Percentiles rank a stretch among this genome's conserved stretches.
phyloP scores from a whole-genome alignment of 1,140 invertebrate species.

The Luehdorfia chinensis region DNA sequence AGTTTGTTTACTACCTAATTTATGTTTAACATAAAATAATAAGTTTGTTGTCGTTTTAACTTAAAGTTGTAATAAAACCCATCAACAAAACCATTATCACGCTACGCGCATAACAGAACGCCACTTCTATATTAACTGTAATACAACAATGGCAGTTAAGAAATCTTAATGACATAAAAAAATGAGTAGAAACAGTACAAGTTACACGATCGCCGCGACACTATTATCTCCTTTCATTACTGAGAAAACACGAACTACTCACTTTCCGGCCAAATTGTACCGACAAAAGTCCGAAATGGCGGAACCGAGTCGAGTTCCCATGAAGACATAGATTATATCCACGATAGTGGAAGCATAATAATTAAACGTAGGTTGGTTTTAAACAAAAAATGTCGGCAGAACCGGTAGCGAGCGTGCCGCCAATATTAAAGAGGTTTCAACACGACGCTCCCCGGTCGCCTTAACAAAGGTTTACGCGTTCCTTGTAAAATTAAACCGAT shows the following conservation, averaged over 20 bases:
- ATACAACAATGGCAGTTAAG: conserved; percentile 18
- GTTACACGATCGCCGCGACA: conserved; percentile 35
- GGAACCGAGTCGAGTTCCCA: conserved; percentile 58
- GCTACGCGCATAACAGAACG: conserved; percentile 6
- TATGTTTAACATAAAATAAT: too few relatives aligned
- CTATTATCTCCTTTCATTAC: conserved; percentile 62
- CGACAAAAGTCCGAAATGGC: conserved; percentile 64
- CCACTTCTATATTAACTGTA: conserved; percentile 15
- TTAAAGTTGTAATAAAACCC: conserved; percentile 16
- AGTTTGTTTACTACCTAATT: too few relatives aligned
- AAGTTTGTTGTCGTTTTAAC: conserved; percentile 15
- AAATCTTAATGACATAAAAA: conserved; percentile 37
- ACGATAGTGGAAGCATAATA: conserved; percentile 59
- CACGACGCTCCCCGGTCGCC: conserved; percentile 26
- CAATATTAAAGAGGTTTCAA: conserved; percentile 60
- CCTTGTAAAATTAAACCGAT: conserved; percentile 65
- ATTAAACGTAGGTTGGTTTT: conserved; percentile 58
- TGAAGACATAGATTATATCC: conserved; percentile 64
- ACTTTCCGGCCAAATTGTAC: conserved; percentile 51
- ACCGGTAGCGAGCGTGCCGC: conserved; percentile 66
- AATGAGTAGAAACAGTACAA: conserved; percentile 35
- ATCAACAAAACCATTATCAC: conserved; percentile 16
- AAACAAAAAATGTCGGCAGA: conserved; percentile 43
- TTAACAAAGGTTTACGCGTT: conserved; percentile 67
- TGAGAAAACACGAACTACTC: conserved; percentile 48